A percentile compares a stretch with the other conserved stretches of the same genome.
Conservation (phyloP, 1,140 invertebrate species). For the Drosophila takahashii region DNA sequence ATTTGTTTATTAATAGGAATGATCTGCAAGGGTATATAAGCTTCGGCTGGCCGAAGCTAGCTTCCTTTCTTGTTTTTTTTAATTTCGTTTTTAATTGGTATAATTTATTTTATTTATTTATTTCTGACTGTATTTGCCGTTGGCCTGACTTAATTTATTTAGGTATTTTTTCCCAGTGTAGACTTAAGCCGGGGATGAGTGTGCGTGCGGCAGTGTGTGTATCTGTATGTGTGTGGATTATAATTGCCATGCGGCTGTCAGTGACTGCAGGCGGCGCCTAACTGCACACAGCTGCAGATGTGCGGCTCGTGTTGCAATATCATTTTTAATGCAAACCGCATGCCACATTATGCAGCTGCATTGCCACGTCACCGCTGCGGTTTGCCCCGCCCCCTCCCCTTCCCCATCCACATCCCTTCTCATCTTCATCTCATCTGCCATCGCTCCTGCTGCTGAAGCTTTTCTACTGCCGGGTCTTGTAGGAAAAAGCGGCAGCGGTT, state of each 20-base stretch:
- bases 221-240: constrained; percentile 68
- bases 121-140: too few relatives aligned
- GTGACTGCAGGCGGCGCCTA: constrained; percentile 63
- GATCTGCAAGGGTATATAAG: too few relatives aligned
- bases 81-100: too few relatives aligned
- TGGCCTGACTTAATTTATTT: too few relatives aligned
- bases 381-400: constrained; percentile 9
- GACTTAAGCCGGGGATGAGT: constrained; percentile 61
- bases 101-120: too few relatives aligned
- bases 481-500: constrained; percentile 59
- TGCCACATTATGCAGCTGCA: constrained; percentile 80
- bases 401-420: constrained; percentile 5
- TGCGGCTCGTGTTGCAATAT: constrained; percentile 76
- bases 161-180: too few relatives aligned
- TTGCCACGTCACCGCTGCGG: constrained; percentile 74
- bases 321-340: constrained; percentile 82
- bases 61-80: too few relatives aligned
- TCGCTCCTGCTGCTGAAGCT: constrained; percentile 23
- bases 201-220: constrained; percentile 23
- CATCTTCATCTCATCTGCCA: constrained; percentile 31
- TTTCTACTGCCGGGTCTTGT: constrained; percentile 17
- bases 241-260: constrained; percentile 80
- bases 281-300: constrained; percentile 45
- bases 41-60: too few relatives aligned
- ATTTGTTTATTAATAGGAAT: too few relatives aligned